Percentiles rank a stretch among this genome's conserved stretches.
Conservation (phyloP, 2,797 vertebrate genomes). For the Rhinichthys osculus region DNA sequence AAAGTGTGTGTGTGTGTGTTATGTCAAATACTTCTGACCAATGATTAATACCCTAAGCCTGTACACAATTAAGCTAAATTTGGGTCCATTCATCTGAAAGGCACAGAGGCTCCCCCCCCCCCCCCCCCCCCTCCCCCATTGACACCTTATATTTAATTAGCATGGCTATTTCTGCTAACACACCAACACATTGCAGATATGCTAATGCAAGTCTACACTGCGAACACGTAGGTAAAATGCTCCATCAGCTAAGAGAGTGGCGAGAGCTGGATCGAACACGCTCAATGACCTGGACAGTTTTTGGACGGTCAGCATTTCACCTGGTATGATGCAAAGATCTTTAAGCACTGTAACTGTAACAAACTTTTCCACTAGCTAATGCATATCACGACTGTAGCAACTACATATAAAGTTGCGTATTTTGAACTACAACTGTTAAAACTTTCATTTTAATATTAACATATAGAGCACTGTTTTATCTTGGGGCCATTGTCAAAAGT, state of each 20-base stretch:
- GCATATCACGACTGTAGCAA: background rate
- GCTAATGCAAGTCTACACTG: conserved; percentile 26
- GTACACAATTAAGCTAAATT: conserved; percentile 15
- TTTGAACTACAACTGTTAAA: background rate
- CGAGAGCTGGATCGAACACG: conserved; percentile 45
- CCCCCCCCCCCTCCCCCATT: background rate
- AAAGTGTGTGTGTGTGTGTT: background rate
- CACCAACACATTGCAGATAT: conserved; percentile 24
- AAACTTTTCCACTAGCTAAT: background rate
- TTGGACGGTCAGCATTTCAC: conserved; percentile 54
- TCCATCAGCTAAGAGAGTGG: conserved; percentile 50
- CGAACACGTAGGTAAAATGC: conserved; percentile 12
- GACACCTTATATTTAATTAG: conserved; percentile 27
- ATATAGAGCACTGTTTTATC: background rate
- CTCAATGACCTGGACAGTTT: conserved; percentile 39
- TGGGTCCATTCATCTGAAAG: conserved; percentile 5
- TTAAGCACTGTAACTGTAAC: background rate
- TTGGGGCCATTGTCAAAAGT: background rate
- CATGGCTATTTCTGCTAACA: conserved; percentile 35
- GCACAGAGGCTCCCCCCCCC: conserved; percentile 27
- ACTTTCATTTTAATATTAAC: background rate
- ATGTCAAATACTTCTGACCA: background rate
- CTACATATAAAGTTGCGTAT: background rate
- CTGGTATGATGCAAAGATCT: conserved; percentile 3
- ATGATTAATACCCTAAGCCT: background rate